Percentiles rank a stretch among this genome's conserved stretches.
These are phyloP conservation scores for Vireo griseus DNA, from an alignment of 2,797 vertebrate species.

Conservation along the genomic window DNA sequence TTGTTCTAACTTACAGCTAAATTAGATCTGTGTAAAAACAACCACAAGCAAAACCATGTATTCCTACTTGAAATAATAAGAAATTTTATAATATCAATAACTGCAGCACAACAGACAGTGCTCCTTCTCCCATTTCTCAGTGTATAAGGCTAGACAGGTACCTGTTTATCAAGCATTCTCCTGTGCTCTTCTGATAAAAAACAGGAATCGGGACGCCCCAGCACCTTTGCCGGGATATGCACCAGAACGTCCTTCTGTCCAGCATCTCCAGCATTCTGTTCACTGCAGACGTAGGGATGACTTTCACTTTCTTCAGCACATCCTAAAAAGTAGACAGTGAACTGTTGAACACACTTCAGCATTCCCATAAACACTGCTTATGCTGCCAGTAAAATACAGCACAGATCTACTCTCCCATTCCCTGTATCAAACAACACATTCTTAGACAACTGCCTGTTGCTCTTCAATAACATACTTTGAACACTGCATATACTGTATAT, in stretches of 20 bases:
- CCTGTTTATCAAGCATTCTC: slow-evolving; percentile 89
- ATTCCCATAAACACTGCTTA: not conserved
- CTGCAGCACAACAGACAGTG: not conserved
- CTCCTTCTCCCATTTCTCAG: not conserved
- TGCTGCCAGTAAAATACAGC: not conserved
- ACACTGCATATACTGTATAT: accelerated
- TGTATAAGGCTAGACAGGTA: slow-evolving; percentile 41
- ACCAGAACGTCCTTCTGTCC: slow-evolving; percentile 93
- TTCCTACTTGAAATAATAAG: not conserved
- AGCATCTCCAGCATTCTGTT: slow-evolving; percentile 85
- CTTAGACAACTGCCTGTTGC: not conserved
- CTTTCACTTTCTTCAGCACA: slow-evolving; percentile 86
- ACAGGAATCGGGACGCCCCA: slow-evolving; percentile 97
- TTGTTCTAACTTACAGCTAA: not conserved
- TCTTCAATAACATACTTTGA: not conserved
- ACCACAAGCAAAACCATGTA: not conserved
- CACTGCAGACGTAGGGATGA: slow-evolving; percentile 85
- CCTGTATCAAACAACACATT: not conserved
- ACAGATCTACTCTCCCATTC: not conserved
- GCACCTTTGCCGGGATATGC: slow-evolving; percentile 92
- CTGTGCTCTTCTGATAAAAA: slow-evolving; percentile 89
- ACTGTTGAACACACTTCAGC: not conserved
- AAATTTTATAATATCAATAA: not conserved
- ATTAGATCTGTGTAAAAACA: not conserved
- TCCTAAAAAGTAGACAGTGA: slow-evolving; percentile 76